Percentiles rank a stretch among this genome's conserved stretches.
phyloP scores from a whole-genome alignment of 2,888 invertebrate species.

The Hipparchia sbordonii region DNA sequence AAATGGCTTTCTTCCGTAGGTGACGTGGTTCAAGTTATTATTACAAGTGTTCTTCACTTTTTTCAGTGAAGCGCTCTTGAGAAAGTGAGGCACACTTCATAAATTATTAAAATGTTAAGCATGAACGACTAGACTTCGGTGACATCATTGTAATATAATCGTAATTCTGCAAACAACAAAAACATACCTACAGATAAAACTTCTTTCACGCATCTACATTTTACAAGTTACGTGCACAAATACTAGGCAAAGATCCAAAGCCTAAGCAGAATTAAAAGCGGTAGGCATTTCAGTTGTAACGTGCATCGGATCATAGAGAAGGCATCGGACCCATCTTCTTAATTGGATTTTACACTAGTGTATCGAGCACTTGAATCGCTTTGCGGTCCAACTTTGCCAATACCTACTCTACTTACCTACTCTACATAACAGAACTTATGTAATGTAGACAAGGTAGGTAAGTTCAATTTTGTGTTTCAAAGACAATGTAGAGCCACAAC shows the following conservation, averaged over 20 bases:
- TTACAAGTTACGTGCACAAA: neutral
- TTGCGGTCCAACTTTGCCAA: neutral
- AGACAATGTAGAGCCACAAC: too few relatives aligned
- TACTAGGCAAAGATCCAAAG: neutral
- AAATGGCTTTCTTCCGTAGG: slow-evolving; percentile 10
- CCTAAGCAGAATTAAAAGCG: neutral
- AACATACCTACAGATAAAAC: neutral
- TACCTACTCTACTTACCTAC: neutral
- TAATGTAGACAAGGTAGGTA: too few relatives aligned
- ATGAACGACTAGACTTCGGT: slow-evolving; percentile 8
- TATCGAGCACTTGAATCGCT: neutral
- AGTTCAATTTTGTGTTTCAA: too few relatives aligned
- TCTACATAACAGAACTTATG: too few relatives aligned
- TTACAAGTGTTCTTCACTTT: slow-evolving; percentile 16
- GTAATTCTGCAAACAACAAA: neutral
- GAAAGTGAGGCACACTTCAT: slow-evolving; percentile 16
- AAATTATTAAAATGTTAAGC: slow-evolving; percentile 20
- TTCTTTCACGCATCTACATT: too few relatives aligned
- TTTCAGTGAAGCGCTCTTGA: slow-evolving; percentile 9
- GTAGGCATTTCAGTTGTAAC: neutral
- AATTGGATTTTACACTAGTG: slow-evolving; percentile 1
- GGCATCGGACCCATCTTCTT: neutral
- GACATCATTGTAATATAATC: neutral
- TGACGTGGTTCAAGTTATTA: slow-evolving; percentile 23
- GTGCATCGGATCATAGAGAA: neutral